Conservation (phyloP, 2,113 vertebrate species). For the Rhipidura dahli region DNA sequence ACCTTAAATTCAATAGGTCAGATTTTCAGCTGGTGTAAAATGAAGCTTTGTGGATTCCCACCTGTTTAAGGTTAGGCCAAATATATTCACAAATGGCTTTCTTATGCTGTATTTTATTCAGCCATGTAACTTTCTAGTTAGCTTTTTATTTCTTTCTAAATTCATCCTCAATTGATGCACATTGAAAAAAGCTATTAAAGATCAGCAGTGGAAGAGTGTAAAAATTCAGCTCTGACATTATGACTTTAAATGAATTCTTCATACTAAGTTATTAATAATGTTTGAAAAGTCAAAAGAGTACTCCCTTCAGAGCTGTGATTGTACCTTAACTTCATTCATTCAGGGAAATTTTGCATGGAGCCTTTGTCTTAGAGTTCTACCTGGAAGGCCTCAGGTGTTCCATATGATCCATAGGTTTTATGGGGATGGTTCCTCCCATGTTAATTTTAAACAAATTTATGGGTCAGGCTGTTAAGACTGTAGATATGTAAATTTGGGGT, state of each 20-base stretch:
- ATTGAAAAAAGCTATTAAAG: not conserved
- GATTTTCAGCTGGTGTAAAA: not conserved
- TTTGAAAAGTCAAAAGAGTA: not conserved
- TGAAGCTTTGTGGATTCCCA: not conserved
- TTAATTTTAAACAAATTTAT: not conserved
- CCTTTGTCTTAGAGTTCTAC: not conserved
- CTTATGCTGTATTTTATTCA: not conserved
- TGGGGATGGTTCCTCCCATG: not conserved
- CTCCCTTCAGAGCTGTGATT: not conserved
- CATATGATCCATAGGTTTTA: not conserved
- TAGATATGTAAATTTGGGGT: not conserved
- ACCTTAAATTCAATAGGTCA: not conserved
- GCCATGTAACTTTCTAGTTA: not conserved
- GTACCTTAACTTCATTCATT: not conserved
- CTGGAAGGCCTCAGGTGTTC: not conserved
- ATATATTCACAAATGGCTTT: not conserved
- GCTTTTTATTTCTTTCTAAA: not conserved
- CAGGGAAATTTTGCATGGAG: not conserved
- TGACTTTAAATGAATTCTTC: not conserved
- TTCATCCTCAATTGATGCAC: not conserved
- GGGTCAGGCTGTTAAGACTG: not conserved
- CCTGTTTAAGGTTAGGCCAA: not conserved
- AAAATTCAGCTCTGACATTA: not conserved
- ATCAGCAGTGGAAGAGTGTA: not conserved
- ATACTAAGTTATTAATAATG: not conserved